A percentile compares a stretch with the other conserved stretches of the same genome.
Evolutionary conservation across 1,140 invertebrate species (phyloP).

Genomic region (Cotesia vestalis): DNA sequence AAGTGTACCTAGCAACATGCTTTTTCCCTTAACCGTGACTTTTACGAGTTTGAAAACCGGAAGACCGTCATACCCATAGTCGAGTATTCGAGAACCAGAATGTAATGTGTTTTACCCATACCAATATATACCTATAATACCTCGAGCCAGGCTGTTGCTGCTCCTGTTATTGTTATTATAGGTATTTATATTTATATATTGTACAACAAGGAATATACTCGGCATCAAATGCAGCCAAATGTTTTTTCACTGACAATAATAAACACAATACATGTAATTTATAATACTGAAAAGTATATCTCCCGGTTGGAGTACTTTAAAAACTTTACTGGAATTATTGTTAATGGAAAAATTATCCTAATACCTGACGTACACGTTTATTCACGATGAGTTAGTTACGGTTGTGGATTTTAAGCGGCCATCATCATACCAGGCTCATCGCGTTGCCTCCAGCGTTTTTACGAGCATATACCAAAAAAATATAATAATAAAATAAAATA

Average conservation of each 20-base stretch:
- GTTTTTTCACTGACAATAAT: not conserved
- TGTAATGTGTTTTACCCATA: no score
- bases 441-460: slow-evolving; percentile 32
- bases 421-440: slow-evolving; percentile 28
- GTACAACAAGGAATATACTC: not conserved
- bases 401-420: slow-evolving; percentile 20
- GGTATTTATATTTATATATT: no score
- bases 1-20: not conserved
- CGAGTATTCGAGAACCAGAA: no score
- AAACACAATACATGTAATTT: not conserved
- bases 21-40: slow-evolving; percentile 17
- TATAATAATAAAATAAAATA: slow-evolving; percentile 27
- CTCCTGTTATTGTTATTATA: no score
- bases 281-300: slow-evolving; percentile 15
- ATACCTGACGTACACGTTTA: slow-evolving; percentile 12
- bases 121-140: no score
- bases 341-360: slow-evolving; percentile 29
- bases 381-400: slow-evolving; percentile 22
- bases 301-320: not conserved
- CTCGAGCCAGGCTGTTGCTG: no score
- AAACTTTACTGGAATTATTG: slow-evolving; percentile 4
- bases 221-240: no score
- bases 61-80: no score
- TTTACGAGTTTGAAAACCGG: slow-evolving; percentile 7
- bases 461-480: slow-evolving; percentile 30